phyloP scores from a whole-genome alignment of 2,888 invertebrate species.

The Nephrotoma appendiculata region DNA sequence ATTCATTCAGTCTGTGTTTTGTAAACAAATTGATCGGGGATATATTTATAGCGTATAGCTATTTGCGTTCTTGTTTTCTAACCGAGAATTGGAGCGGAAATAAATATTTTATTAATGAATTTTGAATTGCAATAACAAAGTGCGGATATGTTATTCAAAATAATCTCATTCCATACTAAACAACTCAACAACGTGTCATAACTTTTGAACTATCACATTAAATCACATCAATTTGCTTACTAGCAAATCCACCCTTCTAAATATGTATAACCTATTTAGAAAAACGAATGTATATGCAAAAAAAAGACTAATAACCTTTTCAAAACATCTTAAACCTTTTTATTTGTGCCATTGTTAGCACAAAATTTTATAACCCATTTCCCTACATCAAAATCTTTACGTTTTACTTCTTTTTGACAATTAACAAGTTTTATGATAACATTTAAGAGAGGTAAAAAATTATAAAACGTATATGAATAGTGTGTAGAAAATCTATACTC shows the following conservation, averaged over 20 bases:
- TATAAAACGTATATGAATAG: not conserved
- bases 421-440: not conserved
- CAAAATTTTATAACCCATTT: not conserved
- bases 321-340: not conserved
- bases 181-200: not conserved
- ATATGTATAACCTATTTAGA: not conserved
- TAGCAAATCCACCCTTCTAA: not conserved
- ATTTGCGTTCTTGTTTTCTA: not conserved
- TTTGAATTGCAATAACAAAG: not conserved
- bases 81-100: not conserved
- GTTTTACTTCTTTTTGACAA: not conserved
- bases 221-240: not conserved
- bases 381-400: not conserved
- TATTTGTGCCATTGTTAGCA: not conserved
- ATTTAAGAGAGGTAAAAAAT: not conserved
- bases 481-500: too few species aligned
- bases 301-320: not conserved
- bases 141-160: not conserved
- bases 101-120: not conserved
- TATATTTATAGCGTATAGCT: not conserved
- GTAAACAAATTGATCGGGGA: not conserved
- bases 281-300: not conserved
- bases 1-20: not conserved
- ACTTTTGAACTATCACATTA: not conserved
- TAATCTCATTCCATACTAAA: not conserved